phyloP scores from a whole-genome alignment of 2,113 vertebrate genomes.

The Eubucco bourcierii region DNA sequence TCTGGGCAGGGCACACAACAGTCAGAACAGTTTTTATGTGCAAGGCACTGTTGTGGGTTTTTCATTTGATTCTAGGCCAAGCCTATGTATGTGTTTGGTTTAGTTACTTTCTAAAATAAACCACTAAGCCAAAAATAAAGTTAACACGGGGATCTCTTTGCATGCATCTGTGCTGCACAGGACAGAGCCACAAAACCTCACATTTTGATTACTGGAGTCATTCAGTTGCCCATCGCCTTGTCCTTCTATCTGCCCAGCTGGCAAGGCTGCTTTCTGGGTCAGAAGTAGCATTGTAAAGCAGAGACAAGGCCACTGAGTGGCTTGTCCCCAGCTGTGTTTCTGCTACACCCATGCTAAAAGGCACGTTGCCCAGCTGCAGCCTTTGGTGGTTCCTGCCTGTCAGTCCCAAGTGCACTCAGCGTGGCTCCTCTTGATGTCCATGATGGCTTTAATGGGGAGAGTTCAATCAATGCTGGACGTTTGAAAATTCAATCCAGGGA shows the following conservation, averaged over 20 bases:
- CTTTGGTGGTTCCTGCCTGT: background rate
- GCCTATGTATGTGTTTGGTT: background rate
- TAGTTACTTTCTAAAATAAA: background rate
- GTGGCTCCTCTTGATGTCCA: background rate
- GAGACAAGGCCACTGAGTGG: background rate
- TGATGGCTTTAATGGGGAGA: background rate
- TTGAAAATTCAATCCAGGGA: background rate
- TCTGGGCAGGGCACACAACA: background rate
- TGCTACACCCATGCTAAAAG: background rate
- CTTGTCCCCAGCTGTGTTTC: background rate
- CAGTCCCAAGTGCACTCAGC: background rate
- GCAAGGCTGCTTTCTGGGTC: background rate
- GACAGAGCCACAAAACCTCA: background rate
- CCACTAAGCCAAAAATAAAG: background rate
- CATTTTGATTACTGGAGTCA: background rate
- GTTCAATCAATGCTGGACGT: background rate
- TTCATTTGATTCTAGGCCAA: conserved; percentile 5
- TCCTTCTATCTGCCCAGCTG: background rate
- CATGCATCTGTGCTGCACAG: background rate
- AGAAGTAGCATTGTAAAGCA: background rate
- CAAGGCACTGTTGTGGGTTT: background rate
- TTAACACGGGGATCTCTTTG: background rate
- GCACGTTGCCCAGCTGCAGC: background rate
- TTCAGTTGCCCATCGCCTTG: background rate
- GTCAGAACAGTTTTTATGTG: background rate